A percentile compares a stretch with the other conserved stretches of the same genome.
Conservation (phyloP, 2,797 vertebrate species). For the Chelmon rostratus region DNA sequence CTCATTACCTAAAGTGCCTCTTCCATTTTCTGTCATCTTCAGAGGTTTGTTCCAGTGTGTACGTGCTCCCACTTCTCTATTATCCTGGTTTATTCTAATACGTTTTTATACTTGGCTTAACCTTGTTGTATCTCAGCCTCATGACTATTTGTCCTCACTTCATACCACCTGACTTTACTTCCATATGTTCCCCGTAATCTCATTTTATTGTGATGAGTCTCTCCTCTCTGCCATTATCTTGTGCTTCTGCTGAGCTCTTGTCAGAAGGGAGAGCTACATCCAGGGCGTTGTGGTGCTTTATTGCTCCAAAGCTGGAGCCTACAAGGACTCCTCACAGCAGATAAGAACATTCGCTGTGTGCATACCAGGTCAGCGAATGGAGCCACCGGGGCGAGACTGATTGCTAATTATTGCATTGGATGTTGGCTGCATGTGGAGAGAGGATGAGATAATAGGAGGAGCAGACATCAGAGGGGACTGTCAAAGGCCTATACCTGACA, state of each 20-base stretch:
- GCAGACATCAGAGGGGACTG: constrained; percentile 32
- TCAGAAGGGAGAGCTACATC: constrained; percentile 32
- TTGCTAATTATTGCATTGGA: constrained; percentile 75
- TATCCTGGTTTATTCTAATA: constrained; percentile 30
- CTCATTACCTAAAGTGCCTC: constrained; percentile 50
- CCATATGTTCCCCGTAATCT: constrained; percentile 44
- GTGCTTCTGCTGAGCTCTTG: constrained; percentile 6
- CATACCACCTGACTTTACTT: constrained; percentile 1
- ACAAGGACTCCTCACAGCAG: constrained; percentile 51
- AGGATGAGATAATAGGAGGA: constrained; percentile 52
- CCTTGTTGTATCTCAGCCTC: constrained; percentile 33
- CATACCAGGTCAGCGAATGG: constrained; percentile 63
- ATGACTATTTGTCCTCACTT: constrained; percentile 9
- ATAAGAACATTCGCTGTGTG: constrained; percentile 51
- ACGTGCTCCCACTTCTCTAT: not conserved
- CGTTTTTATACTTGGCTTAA: constrained; percentile 31
- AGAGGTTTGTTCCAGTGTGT: constrained; percentile 14
- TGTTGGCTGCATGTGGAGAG: constrained; percentile 61
- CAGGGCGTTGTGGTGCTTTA: constrained; percentile 43
- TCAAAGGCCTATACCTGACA: constrained; percentile 35
- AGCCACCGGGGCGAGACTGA: constrained; percentile 67
- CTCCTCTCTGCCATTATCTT: constrained; percentile 42
- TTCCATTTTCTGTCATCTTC: constrained; percentile 50
- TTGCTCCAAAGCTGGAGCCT: constrained; percentile 48
- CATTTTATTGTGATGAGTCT: constrained; percentile 37